Conservation (phyloP, 2,797 vertebrate genomes). For the Centropyge bicolor region DNA sequence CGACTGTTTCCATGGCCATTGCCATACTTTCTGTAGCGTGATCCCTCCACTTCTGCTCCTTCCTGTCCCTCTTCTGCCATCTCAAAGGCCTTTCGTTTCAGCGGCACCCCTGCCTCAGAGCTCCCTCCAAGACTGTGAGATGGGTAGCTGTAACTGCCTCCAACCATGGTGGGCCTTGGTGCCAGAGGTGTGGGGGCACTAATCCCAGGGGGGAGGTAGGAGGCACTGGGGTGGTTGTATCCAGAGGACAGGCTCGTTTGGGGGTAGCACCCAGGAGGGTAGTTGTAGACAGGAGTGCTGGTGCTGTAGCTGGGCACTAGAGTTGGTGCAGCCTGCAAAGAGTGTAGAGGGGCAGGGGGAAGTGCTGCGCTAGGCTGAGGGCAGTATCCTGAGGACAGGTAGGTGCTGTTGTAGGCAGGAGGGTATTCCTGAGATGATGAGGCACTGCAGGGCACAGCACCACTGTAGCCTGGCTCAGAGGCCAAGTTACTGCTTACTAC, state of each 20-base stretch:
- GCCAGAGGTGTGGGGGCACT: slow-evolving; percentile 89
- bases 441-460: slow-evolving; percentile 69
- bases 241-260: slow-evolving; percentile 84
- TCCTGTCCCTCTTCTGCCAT: slow-evolving; percentile 82
- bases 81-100: slow-evolving; percentile 87
- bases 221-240: slow-evolving; percentile 88
- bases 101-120: slow-evolving; percentile 73
- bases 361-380: slow-evolving; percentile 86
- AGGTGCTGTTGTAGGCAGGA: slow-evolving; percentile 89
- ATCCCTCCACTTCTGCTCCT: slow-evolving; percentile 76
- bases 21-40: slow-evolving; percentile 90
- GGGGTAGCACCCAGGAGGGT: slow-evolving; percentile 86
- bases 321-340: slow-evolving; percentile 83
- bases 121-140: slow-evolving; percentile 78
- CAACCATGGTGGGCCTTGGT: slow-evolving; percentile 82
- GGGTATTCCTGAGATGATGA: slow-evolving; percentile 89
- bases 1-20: slow-evolving; percentile 89
- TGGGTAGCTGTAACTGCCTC: slow-evolving; percentile 85
- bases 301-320: slow-evolving; percentile 88
- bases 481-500: slow-evolving; percentile 82
- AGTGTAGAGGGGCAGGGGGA: slow-evolving; percentile 86
- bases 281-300: slow-evolving; percentile 90
- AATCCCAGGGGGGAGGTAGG: slow-evolving; percentile 90
- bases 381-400: slow-evolving; percentile 92
- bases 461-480: slow-evolving; percentile 75